phyloP scores from a whole-genome alignment of 2,797 vertebrate species.

The Oophaga sylvatica region DNA sequence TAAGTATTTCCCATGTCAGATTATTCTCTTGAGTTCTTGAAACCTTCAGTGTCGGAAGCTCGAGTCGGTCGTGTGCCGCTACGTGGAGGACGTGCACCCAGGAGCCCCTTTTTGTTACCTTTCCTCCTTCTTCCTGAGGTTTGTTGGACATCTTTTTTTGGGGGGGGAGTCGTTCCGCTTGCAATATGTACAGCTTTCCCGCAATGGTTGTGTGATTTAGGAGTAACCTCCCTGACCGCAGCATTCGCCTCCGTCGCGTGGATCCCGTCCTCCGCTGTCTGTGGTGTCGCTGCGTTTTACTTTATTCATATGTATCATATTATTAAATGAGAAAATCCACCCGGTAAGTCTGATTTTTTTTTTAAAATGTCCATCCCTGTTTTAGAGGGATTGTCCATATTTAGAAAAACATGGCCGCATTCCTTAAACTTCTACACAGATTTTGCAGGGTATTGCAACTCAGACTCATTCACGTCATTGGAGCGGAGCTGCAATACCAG shows the following conservation, averaged over 20 bases:
- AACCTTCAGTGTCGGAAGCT: background rate
- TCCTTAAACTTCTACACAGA: no score
- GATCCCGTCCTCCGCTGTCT: background rate
- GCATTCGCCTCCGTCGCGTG: background rate
- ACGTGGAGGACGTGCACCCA: slow-evolving; percentile 7
- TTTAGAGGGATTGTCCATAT: no score
- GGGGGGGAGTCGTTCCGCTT: background rate
- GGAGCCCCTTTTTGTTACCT: slow-evolving; percentile 23
- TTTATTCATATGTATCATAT: slow-evolving; percentile 1
- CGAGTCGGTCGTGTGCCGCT: background rate
- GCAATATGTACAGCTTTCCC: slow-evolving; percentile 28
- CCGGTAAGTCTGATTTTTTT: background rate
- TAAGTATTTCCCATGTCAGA: slow-evolving; percentile 7
- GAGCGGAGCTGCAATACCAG: background rate
- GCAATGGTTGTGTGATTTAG: background rate
- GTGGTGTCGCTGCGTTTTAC: slow-evolving; percentile 3
- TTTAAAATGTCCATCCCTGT: no score
- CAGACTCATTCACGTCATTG: no score
- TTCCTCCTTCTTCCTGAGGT: background rate
- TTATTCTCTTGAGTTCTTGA: slow-evolving; percentile 17
- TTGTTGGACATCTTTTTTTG: slow-evolving; percentile 2
- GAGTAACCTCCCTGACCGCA: background rate
- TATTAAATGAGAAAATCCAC: background rate
- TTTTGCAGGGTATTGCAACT: no score
- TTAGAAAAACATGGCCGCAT: no score